Percentiles rank a stretch among this genome's conserved stretches.
These are phyloP conservation scores for Molorchus minor DNA, from an alignment of 2,888 invertebrate genomes.

Conservation along the genomic window DNA sequence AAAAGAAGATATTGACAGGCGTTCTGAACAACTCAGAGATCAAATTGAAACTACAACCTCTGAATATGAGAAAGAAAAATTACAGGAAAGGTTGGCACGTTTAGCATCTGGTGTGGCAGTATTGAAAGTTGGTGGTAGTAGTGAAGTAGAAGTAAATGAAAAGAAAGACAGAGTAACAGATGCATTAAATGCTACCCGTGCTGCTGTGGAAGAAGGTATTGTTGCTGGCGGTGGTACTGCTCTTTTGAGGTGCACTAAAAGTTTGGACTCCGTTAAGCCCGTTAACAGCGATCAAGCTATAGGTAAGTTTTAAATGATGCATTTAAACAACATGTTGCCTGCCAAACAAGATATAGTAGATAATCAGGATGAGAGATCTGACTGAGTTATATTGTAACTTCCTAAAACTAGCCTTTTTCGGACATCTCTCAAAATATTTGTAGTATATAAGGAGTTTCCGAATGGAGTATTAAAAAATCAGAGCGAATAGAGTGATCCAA, in stretches of 20 bases:
- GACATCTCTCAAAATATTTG: too few species aligned
- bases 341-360: too few species aligned
- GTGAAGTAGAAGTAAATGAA: slow-evolving; percentile 65
- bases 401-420: too few species aligned
- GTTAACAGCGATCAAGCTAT: slow-evolving; percentile 61
- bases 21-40: slow-evolving; percentile 61
- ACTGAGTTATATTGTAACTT: too few species aligned
- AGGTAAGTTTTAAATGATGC: slow-evolving; percentile 52
- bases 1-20: slow-evolving; percentile 60
- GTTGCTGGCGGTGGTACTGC: slow-evolving; percentile 66
- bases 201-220: slow-evolving; percentile 66
- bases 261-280: slow-evolving; percentile 56
- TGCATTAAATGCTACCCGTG: slow-evolving; percentile 64
- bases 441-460: too few species aligned
- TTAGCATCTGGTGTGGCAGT: slow-evolving; percentile 64
- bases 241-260: slow-evolving; percentile 59
- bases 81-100: slow-evolving; percentile 64
- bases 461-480: too few species aligned
- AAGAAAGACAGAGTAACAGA: slow-evolving; percentile 65
- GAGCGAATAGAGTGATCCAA: too few species aligned
- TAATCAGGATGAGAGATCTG: too few species aligned
- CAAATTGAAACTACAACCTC: slow-evolving; percentile 63
- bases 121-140: slow-evolving; percentile 64
- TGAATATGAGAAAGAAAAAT: slow-evolving; percentile 65
- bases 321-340: too few species aligned